Conservation (phyloP, 2,113 vertebrate genomes). For the Planiliza haematocheilus region DNA sequence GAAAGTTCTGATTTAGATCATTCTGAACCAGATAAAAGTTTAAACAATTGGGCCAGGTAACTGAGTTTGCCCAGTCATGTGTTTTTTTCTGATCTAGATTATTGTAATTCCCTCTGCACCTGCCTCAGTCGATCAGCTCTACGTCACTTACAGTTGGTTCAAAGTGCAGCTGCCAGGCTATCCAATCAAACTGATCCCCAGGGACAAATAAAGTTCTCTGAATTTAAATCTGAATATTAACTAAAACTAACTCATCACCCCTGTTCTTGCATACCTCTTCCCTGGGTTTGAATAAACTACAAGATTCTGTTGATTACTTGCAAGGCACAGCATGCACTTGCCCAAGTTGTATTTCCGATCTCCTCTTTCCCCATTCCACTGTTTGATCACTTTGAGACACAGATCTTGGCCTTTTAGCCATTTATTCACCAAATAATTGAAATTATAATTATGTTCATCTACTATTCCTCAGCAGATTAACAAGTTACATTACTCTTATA, state of each 20-base stretch:
- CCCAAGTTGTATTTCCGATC: slow-evolving; percentile 1
- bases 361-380: neutral
- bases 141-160: slow-evolving; percentile 5
- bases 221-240: too few species aligned
- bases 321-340: neutral
- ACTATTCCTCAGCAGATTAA: too few species aligned
- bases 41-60: too few species aligned
- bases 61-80: too few species aligned
- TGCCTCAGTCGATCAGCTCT: slow-evolving; percentile 15
- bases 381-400: neutral
- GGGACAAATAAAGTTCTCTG: too few species aligned
- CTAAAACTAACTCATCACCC: slow-evolving; percentile 13
- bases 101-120: neutral
- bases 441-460: too few species aligned
- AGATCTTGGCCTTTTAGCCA: slow-evolving; percentile 6
- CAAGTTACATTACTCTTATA: too few species aligned
- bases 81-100: neutral
- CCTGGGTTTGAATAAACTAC: slow-evolving; percentile 17
- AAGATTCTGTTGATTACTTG: slow-evolving; percentile 4
- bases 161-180: slow-evolving; percentile 20
- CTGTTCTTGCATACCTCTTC: too few species aligned
- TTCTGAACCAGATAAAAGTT: too few species aligned
- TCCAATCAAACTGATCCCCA: too few species aligned
- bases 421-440: too few species aligned
- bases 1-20: too few species aligned